Evolutionary conservation across 2,888 invertebrate genomes (phyloP).

Genomic region (Sinodicranocentrus sp.): DNA sequence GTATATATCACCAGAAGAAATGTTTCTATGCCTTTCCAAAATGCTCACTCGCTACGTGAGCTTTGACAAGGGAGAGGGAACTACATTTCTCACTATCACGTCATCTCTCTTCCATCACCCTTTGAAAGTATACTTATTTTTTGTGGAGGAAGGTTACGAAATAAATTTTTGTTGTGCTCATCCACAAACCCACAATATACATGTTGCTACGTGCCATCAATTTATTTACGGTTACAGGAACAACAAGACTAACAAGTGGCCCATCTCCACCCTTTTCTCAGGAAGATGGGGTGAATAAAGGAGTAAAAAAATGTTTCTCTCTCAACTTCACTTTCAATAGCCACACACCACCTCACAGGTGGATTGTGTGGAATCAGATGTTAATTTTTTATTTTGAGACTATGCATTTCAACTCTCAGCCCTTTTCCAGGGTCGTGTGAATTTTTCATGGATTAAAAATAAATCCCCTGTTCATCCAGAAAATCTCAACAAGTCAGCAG

Average conservation of each 20-base stretch:
- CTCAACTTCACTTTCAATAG: background rate
- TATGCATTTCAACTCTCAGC: conserved; percentile 3
- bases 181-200: background rate
- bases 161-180: conserved; percentile 18
- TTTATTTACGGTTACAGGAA: conserved; percentile 33
- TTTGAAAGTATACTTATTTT: too few relatives aligned
- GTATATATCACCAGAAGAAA: conserved; percentile 23
- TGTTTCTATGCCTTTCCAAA: background rate
- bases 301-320: background rate
- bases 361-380: conserved; percentile 8
- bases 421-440: background rate
- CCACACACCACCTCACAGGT: conserved; percentile 2
- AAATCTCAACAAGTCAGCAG: conserved; percentile 24
- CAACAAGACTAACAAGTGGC: conserved; percentile 12
- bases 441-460: conserved; percentile 27
- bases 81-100: background rate
- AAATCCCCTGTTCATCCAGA: background rate
- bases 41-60: background rate
- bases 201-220: conserved; percentile 23
- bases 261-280: conserved; percentile 39
- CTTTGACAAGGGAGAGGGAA: conserved; percentile 1
- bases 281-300: background rate
- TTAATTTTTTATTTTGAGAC: too few relatives aligned
- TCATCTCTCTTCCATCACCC: conserved; percentile 2
- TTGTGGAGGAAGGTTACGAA: background rate